Conservation (phyloP, 2,113 vertebrate species). For the Henicopernis longicauda region DNA sequence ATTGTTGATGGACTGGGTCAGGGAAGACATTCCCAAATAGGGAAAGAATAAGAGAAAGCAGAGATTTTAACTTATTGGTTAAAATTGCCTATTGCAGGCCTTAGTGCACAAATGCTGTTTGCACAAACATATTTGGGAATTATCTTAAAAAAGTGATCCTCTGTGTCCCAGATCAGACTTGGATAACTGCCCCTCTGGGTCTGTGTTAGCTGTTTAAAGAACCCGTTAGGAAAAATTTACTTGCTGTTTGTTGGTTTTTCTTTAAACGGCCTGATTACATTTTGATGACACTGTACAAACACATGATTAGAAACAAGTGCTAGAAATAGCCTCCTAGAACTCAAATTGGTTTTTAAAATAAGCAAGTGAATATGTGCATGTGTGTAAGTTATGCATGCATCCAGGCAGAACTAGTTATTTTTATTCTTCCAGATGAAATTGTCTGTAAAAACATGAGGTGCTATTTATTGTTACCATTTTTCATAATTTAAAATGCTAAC, state of each 20-base stretch:
- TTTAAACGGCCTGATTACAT: neutral
- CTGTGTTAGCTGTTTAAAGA: neutral
- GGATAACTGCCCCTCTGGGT: neutral
- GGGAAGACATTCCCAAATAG: neutral
- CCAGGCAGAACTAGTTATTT: conserved; percentile 11
- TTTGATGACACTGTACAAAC: neutral
- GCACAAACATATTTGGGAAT: neutral
- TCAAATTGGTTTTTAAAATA: conserved; percentile 17
- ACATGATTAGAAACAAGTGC: neutral
- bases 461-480: conserved; percentile 16
- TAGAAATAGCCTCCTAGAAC: conserved; percentile 1
- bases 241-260: neutral
- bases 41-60: neutral
- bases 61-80: neutral
- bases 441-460: conserved; percentile 30
- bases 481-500: conserved; percentile 33
- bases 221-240: neutral
- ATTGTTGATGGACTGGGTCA: neutral
- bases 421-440: conserved; percentile 22
- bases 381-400: neutral
- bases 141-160: neutral
- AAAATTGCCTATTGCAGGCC: neutral
- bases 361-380: neutral
- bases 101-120: neutral
- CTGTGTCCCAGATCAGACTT: neutral